Evolutionary conservation across 2,797 vertebrate genomes (phyloP).

Genomic region (Pantherophis vulpinus): DNA sequence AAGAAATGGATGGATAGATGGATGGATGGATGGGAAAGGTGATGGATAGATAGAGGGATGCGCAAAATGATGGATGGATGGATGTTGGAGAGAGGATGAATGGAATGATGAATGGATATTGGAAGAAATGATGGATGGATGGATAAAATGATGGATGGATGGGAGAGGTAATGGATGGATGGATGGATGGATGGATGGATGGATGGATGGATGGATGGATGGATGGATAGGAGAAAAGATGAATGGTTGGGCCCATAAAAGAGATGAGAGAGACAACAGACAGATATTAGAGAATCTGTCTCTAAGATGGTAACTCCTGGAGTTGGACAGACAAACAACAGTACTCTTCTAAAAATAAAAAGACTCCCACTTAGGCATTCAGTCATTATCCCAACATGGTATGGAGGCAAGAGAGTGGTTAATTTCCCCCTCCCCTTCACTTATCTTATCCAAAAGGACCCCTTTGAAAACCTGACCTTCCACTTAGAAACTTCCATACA

Average conservation of each 20-base stretch:
- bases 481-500: background rate
- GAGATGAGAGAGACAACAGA: background rate
- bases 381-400: background rate
- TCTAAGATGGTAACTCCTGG: background rate
- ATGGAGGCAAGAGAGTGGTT: background rate
- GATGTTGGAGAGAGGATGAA: too few species aligned
- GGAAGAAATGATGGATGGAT: too few species aligned
- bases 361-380: background rate
- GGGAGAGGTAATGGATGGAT: background rate
- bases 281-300: background rate
- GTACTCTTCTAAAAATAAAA: background rate
- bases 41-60: background rate
- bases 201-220: background rate
- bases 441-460: background rate
- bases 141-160: background rate
- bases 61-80: background rate
- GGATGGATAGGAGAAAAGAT: background rate
- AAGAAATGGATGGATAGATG: too few species aligned
- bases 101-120: too few species aligned
- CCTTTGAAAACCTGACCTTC: background rate
- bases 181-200: background rate
- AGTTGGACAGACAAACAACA: background rate
- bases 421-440: background rate
- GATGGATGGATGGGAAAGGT: too few species aligned
- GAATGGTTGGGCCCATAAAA: background rate